Percentiles rank a stretch among this genome's conserved stretches.
Conservation (phyloP, 1,140 invertebrate genomes). For the Heliconius hermathena region DNA sequence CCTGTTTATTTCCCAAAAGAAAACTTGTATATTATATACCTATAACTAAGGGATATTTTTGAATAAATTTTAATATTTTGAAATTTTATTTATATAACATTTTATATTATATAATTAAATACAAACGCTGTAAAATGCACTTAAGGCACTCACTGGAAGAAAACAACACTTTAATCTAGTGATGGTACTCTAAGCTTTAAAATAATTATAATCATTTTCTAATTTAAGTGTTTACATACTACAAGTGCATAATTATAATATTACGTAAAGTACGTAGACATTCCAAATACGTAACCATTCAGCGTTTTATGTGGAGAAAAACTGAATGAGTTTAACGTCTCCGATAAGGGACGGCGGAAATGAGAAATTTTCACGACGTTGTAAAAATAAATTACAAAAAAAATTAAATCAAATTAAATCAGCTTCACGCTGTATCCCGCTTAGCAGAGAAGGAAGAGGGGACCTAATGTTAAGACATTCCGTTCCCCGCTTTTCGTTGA, state of each 20-base stretch:
- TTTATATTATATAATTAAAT: constrained; percentile 4
- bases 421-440: too few relatives aligned
- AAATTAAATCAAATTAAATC: too few relatives aligned
- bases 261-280: constrained; percentile 5
- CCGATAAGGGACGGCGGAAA: constrained; percentile 45
- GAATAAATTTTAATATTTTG: not conserved
- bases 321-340: constrained; percentile 33
- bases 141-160: not conserved
- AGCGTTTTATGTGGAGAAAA: not conserved
- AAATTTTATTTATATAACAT: not conserved
- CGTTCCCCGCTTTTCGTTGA: too few relatives aligned
- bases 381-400: constrained; percentile 25
- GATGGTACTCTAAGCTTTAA: constrained; percentile 36
- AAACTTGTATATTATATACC: not conserved
- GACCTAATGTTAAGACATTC: too few relatives aligned
- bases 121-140: not conserved
- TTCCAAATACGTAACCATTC: constrained; percentile 20
- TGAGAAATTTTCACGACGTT: constrained; percentile 34
- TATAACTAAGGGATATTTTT: not conserved
- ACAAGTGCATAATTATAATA: constrained; percentile 8
- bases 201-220: constrained; percentile 35
- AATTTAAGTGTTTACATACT: constrained; percentile 43
- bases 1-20: constrained; percentile 35
- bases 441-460: too few relatives aligned
- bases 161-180: constrained; percentile 15